A percentile compares a stretch with the other conserved stretches of the same genome.
Evolutionary conservation across 2,113 vertebrate species (phyloP).

Genomic region (Casuarius casuarius): DNA sequence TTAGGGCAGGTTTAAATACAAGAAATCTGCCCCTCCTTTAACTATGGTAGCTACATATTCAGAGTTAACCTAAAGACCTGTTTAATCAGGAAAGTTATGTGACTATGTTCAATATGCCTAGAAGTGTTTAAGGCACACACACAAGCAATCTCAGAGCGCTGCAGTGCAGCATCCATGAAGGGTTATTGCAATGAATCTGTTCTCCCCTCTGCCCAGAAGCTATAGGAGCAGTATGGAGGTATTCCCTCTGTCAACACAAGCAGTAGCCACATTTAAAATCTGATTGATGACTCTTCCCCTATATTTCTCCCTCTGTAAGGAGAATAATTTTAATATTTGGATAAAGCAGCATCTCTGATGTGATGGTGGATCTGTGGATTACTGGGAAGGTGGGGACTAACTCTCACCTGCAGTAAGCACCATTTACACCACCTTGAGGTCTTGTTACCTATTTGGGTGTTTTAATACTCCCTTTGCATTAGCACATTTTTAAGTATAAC

Average conservation of each 20-base stretch:
- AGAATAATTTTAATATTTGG: not conserved
- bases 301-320: not conserved
- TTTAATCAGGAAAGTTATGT: not conserved
- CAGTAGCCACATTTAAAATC: not conserved
- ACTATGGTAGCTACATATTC: fast-evolving
- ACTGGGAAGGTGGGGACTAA: not conserved
- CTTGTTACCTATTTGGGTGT: no score
- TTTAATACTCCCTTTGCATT: not conserved
- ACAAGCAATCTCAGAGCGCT: not conserved
- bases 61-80: not conserved
- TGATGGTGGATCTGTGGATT: not conserved
- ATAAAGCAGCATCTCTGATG: not conserved
- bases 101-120: not conserved
- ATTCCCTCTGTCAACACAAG: not conserved
- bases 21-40: not conserved
- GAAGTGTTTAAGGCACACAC: not conserved
- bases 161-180: not conserved
- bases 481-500: not conserved
- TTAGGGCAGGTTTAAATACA: not conserved
- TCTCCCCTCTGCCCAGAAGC: not conserved
- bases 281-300: not conserved
- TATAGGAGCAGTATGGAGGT: not conserved
- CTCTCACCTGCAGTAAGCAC: not conserved
- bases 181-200: not conserved
- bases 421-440: not conserved